phyloP scores from a whole-genome alignment of 2,797 vertebrate species.

The Acanthornis magna region DNA sequence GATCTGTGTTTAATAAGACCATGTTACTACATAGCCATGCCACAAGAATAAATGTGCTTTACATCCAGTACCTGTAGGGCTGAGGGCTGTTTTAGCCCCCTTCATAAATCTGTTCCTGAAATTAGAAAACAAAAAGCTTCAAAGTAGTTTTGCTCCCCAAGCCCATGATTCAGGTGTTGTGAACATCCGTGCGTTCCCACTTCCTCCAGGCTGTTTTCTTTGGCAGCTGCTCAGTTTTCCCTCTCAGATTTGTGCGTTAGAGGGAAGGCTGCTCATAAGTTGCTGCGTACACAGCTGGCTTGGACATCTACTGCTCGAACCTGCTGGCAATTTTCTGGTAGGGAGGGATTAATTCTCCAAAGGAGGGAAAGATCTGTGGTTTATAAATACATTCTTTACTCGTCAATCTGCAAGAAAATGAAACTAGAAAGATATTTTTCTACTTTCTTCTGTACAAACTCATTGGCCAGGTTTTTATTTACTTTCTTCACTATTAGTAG shows the following conservation, averaged over 20 bases:
- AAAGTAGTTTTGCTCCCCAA: neutral
- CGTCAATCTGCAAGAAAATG: neutral
- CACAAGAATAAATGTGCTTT: neutral
- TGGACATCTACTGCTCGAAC: slow-evolving; percentile 17
- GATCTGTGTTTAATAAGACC: neutral
- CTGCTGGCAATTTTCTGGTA: slow-evolving; percentile 18
- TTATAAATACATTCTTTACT: neutral
- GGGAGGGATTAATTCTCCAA: slow-evolving; percentile 15
- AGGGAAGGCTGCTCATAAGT: neutral
- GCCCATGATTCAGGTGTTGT: slow-evolving; percentile 6
- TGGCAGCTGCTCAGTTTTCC: slow-evolving; percentile 48
- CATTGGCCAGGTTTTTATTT: neutral
- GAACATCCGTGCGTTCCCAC: neutral
- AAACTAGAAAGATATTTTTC: neutral
- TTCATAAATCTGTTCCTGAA: neutral
- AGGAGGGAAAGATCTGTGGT: neutral
- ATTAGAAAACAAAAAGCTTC: neutral
- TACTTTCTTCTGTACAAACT: neutral
- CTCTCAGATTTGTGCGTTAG: slow-evolving; percentile 14
- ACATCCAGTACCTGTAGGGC: neutral
- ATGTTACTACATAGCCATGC: neutral
- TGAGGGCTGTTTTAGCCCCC: neutral
- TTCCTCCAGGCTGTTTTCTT: slow-evolving; percentile 12
- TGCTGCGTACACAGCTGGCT: neutral
- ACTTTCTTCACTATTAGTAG: neutral